These are phyloP conservation scores for Euthynnus affinis DNA, from an alignment of 2,797 vertebrate genomes.

Conservation along the genomic window DNA sequence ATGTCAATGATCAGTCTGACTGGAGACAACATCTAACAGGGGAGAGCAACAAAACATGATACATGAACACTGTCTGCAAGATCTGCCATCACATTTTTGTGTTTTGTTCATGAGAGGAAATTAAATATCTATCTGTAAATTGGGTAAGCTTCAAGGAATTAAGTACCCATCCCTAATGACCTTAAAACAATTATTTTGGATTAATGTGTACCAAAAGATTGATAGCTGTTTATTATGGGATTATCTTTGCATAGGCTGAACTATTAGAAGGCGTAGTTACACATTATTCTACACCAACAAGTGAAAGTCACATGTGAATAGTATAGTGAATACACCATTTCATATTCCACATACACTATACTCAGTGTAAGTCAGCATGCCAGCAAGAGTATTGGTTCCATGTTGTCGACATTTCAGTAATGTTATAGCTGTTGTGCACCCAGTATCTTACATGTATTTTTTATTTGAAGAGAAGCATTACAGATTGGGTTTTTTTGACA, in stretches of 20 bases:
- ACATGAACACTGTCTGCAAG: conserved; percentile 14
- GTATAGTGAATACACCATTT: neutral
- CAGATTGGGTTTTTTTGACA: neutral
- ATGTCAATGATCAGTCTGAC: conserved; percentile 68
- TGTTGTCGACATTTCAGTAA: neutral
- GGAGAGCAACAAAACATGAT: conserved; percentile 37
- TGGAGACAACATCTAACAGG: conserved; percentile 50
- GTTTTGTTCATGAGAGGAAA: conserved; percentile 63
- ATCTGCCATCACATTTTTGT: conserved; percentile 12
- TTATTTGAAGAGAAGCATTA: neutral
- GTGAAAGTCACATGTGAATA: conserved; percentile 35
- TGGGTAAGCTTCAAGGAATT: conserved; percentile 61
- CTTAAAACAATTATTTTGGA: conserved; percentile 49
- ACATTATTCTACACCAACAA: conserved; percentile 4
- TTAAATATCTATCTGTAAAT: conserved; percentile 58
- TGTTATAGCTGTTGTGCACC: neutral
- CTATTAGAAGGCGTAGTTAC: conserved; percentile 40
- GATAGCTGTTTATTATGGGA: conserved; percentile 44
- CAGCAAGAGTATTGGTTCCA: neutral
- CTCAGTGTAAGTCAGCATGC: neutral
- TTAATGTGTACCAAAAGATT: conserved; percentile 32
- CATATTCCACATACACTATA: neutral
- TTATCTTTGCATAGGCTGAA: conserved; percentile 43
- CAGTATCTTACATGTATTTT: neutral
- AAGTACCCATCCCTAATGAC: conserved; percentile 53